phyloP scores from a whole-genome alignment of 2,113 vertebrate species.

The Paracanthobrama guichenoti region DNA sequence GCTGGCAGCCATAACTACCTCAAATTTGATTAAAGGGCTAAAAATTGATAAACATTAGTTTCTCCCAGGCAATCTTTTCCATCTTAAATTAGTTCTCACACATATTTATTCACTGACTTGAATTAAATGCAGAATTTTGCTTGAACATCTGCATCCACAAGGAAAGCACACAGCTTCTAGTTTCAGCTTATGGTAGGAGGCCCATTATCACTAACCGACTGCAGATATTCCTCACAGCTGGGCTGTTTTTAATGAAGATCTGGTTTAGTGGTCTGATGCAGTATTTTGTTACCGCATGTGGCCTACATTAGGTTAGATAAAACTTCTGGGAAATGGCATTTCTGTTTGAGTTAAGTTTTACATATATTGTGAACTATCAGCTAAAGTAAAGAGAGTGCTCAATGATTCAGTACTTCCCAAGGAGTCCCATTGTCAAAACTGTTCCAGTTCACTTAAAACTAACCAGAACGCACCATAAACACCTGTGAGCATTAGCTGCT shows the following conservation, averaged over 20 bases:
- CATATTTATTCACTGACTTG: not conserved
- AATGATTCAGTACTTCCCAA: not conserved
- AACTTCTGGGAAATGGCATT: constrained; percentile 9
- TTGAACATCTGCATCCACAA: constrained; percentile 17
- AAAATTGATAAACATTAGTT: not conserved
- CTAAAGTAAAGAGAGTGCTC: not conserved
- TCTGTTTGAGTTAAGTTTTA: not conserved
- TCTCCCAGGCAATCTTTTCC: not conserved
- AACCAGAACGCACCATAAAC: not conserved
- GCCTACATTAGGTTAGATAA: not conserved
- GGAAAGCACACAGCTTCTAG: not conserved
- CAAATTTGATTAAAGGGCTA: not conserved
- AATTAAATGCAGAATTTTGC: not conserved
- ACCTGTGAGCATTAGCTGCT: not conserved
- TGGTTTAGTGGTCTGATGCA: not conserved
- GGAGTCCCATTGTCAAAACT: not conserved
- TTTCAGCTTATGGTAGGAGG: constrained; percentile 1
- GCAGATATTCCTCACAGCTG: constrained; percentile 27
- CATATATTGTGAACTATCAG: not conserved
- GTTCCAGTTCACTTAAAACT: not conserved
- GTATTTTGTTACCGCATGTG: constrained; percentile 9
- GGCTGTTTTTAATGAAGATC: constrained; percentile 26
- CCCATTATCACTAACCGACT: not conserved
- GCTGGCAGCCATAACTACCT: not conserved
- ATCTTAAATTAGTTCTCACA: not conserved